Conservation (phyloP, 1,140 invertebrate genomes). For the Calliopsis andreniformis region DNA sequence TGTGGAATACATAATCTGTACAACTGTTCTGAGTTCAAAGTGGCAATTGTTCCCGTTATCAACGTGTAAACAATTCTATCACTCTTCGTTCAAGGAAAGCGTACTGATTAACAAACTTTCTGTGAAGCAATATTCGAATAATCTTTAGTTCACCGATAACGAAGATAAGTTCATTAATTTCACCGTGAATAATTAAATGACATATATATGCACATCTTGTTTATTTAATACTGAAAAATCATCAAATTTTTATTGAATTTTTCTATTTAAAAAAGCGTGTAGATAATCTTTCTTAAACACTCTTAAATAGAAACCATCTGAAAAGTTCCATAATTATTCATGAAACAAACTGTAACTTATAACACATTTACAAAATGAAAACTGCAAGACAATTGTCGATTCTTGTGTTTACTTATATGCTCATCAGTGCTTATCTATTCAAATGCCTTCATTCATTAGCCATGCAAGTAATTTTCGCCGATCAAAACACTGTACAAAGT, state of each 20-base stretch:
- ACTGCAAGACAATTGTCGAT: no score
- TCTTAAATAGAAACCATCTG: no score
- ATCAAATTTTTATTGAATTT: no score
- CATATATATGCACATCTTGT: not conserved
- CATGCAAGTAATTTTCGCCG: not conserved
- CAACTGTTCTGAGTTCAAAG: not conserved
- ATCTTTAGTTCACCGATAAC: not conserved
- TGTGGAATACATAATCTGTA: not conserved
- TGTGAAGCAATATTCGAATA: conserved; percentile 4
- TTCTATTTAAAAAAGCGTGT: no score
- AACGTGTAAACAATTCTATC: not conserved
- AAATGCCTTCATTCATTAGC: not conserved
- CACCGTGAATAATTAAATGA: not conserved
- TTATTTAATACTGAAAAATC: no score
- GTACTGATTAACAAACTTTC: not conserved
- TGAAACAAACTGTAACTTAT: no score
- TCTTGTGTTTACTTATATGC: no score
- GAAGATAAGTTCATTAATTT: not conserved
- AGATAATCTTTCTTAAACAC: no score
- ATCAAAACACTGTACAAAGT: not conserved
- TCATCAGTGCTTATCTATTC: no score
- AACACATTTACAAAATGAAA: no score
- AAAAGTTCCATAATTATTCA: no score
- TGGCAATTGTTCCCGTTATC: conserved; percentile 2
- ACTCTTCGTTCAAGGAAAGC: not conserved